Evolutionary conservation across 2,888 invertebrate genomes (phyloP).

Genomic region (Perdita meconis): DNA sequence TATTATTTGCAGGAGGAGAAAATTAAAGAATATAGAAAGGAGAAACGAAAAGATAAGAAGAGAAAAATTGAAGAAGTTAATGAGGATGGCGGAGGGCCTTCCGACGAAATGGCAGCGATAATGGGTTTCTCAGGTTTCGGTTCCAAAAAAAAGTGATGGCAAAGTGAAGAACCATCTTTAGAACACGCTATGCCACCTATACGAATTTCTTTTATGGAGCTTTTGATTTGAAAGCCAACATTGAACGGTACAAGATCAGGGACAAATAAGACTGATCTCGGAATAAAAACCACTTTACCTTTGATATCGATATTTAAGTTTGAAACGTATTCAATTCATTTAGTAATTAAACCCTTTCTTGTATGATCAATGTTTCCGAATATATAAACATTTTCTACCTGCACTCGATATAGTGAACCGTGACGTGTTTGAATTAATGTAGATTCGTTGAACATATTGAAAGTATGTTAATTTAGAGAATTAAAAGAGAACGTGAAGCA

Average conservation of each 20-base stretch:
- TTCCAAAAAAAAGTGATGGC: constrained; percentile 90
- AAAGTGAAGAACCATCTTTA: constrained; percentile 32
- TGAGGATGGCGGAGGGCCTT: constrained; percentile 84
- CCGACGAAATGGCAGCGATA: constrained; percentile 90
- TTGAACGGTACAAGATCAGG: constrained; percentile 47
- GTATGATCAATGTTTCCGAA: constrained; percentile 27
- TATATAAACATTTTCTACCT: constrained; percentile 6
- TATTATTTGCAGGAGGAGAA: constrained; percentile 90
- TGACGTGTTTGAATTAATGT: constrained; percentile 17
- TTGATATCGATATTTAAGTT: constrained; percentile 47
- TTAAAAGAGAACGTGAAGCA: constrained; percentile 9
- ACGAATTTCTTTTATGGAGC: constrained; percentile 6
- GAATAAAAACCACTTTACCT: constrained; percentile 22
- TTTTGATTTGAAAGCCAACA: constrained; percentile 29
- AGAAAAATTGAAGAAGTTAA: constrained; percentile 90
- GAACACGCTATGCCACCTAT: constrained; percentile 5
- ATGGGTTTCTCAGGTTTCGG: constrained; percentile 99
- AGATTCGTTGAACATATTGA: constrained; percentile 28
- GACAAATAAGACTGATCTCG: constrained; percentile 57
- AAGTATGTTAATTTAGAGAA: constrained; percentile 29
- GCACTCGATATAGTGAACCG: neutral
- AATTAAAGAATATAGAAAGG: constrained; percentile 94
- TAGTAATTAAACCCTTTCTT: constrained; percentile 37
- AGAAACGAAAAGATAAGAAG: constrained; percentile 95
- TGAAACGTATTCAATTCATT: constrained; percentile 12